Evolutionary conservation across 2,113 vertebrate species (phyloP).

Genomic region (Cavia porcellus): DNA sequence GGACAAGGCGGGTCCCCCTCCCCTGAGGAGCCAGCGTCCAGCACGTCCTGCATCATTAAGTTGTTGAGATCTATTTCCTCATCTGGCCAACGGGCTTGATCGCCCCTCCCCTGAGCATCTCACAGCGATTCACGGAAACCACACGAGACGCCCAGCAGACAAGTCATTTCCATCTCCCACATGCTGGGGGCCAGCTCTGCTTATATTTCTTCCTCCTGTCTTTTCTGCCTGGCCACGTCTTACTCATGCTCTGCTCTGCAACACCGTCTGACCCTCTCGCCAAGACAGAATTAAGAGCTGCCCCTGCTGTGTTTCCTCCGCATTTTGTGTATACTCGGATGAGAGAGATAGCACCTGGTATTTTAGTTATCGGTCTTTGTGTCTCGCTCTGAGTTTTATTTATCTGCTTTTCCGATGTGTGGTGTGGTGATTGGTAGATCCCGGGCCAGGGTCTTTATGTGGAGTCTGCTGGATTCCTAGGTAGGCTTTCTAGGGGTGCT

Average conservation of each 20-base stretch:
- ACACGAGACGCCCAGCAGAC: neutral
- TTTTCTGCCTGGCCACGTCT: neutral
- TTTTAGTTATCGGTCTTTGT: neutral
- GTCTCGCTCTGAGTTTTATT: neutral
- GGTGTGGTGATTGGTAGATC: neutral
- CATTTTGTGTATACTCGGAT: neutral
- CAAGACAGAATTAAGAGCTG: neutral
- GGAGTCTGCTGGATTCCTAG: neutral
- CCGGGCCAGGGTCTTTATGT: neutral
- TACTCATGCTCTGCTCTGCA: neutral
- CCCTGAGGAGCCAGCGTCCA: accelerated
- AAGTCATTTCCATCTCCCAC: neutral
- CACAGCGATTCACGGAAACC: neutral
- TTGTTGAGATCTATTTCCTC: neutral
- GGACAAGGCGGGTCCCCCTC: neutral
- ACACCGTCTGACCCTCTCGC: neutral
- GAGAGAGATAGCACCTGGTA: neutral
- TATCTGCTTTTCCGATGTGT: neutral
- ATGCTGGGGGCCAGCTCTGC: accelerated
- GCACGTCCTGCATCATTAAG: neutral
- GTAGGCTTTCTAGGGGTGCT: neutral
- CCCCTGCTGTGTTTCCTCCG: neutral
- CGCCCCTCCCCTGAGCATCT: neutral
- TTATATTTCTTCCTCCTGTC: neutral
- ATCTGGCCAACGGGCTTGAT: neutral